Percentiles rank a stretch among this genome's conserved stretches.
Evolutionary conservation across 2,888 invertebrate genomes (phyloP).

Genomic region (Dryobota labecula): DNA sequence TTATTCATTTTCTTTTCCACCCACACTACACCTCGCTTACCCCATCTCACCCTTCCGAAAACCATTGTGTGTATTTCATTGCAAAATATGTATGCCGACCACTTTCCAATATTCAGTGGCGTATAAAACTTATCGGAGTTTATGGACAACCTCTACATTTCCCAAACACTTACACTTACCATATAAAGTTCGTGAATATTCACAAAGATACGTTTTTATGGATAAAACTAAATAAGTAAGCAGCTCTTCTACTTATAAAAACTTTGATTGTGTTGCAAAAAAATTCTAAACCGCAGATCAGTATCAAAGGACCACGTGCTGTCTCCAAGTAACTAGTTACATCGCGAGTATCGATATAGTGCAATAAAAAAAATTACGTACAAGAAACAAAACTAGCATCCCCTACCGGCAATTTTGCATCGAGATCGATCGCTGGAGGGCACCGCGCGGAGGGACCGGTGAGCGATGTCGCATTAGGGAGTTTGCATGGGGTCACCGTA

Average conservation of each 20-base stretch:
- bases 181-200: neutral
- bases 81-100: slow-evolving; percentile 75
- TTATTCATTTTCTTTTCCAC: slow-evolving; percentile 56
- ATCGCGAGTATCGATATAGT: slow-evolving; percentile 68
- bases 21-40: slow-evolving; percentile 48
- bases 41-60: slow-evolving; percentile 53
- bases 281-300: slow-evolving; percentile 16
- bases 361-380: slow-evolving; percentile 84
- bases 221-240: neutral
- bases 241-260: neutral
- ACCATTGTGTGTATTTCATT: slow-evolving; percentile 70
- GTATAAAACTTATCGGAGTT: slow-evolving; percentile 81
- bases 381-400: slow-evolving; percentile 82
- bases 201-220: neutral
- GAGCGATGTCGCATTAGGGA: slow-evolving; percentile 88
- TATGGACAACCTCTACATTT: slow-evolving; percentile 76
- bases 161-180: slow-evolving; percentile 36
- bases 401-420: slow-evolving; percentile 87
- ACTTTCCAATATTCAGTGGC: slow-evolving; percentile 85
- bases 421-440: slow-evolving; percentile 87
- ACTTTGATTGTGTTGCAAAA: neutral
- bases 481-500: slow-evolving; percentile 89
- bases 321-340: slow-evolving; percentile 57
- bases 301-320: slow-evolving; percentile 61
- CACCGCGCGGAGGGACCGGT: slow-evolving; percentile 73